Base-by-base conservation (phyloP, 2,888 invertebrate species). In the Thalpophila matura region DNA sequence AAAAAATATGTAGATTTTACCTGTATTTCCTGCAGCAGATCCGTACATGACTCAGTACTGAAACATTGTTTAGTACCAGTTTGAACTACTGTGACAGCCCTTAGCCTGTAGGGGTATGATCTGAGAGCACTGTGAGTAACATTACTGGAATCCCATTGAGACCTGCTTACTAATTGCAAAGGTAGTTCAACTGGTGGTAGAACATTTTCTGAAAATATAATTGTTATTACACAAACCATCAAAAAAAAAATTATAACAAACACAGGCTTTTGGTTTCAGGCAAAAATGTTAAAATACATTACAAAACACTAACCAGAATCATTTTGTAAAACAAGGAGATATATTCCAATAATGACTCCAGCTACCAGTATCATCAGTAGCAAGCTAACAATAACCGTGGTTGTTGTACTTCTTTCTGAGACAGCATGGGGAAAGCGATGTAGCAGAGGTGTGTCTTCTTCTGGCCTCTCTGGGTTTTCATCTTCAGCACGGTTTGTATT, bases 51-150 rank as follows among this genome's bases (percentile, higher is more conserved):
- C 0, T 83, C 77, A 0, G 83, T 77, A 49, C 72, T 81, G 18
- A 60, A 56, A 74, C 95, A 96, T 29, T 80, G 81, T 0, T 64
- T 62, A 1, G 92, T 91, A 10, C 89, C 93, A 0, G 95, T 95
- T 59, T 95, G 95, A 12, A 92, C 88, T 1, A 93, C 81, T 14
- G 94, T 82, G 16, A 95, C 89, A 55, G 90, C 84, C 1, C 77
- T 70, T 1, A 94, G 85, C 42, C 78, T 82, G 18, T 81, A 66
- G 0, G 79, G 66, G 4, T 67, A 40, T 38, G 57, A 10, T 0
- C 63, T 33, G 3, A 61, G 53, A 0, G 49, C 20, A 3, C 69
- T 67, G 7, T 45, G 54, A 2, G 71, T 5, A 0, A 14, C 38
- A 14, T 63, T 69, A 24, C 55, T 49, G 0, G 58, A 51, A 49